A percentile compares a stretch with the other conserved stretches of the same genome.
phyloP scores from a whole-genome alignment of 2,113 vertebrate species.

The Procapra przewalskii region DNA sequence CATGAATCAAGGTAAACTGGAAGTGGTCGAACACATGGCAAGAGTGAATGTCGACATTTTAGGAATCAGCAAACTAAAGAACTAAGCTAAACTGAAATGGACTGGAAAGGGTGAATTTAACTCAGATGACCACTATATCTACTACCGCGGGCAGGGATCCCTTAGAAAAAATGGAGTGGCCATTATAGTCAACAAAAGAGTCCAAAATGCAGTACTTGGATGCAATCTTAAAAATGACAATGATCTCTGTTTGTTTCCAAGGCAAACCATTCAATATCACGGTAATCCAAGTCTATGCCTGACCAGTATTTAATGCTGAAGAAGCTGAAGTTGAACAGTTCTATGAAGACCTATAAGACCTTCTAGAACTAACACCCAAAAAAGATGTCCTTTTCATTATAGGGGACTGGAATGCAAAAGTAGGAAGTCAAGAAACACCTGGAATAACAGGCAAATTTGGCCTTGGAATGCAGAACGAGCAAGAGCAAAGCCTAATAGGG shows the following conservation, averaged over 20 bases:
- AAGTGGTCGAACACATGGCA: not conserved
- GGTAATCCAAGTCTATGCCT: not conserved
- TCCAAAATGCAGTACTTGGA: not conserved
- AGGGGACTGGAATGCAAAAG: not conserved
- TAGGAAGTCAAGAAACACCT: not conserved
- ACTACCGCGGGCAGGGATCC: not conserved
- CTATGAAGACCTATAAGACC: not conserved
- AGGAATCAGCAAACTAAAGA: rapidly evolving
- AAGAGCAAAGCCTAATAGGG: not conserved
- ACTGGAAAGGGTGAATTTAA: not conserved
- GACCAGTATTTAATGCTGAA: not conserved
- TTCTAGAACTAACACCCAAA: not conserved
- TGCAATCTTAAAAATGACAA: not conserved
- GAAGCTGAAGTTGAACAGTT: not conserved
- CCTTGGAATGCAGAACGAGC: not conserved
- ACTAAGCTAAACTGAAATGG: not conserved
- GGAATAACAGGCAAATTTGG: not conserved
- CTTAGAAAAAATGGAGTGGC: not conserved
- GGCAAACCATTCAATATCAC: too few species aligned
- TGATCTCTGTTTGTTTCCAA: too few species aligned
- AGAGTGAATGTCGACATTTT: not conserved
- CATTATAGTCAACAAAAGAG: not conserved
- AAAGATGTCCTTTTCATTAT: not conserved
- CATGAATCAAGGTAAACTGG: not conserved
- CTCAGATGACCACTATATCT: not conserved